Evolutionary conservation across 2,797 vertebrate species (phyloP).

Genomic region (Corythornis leucogaster): DNA sequence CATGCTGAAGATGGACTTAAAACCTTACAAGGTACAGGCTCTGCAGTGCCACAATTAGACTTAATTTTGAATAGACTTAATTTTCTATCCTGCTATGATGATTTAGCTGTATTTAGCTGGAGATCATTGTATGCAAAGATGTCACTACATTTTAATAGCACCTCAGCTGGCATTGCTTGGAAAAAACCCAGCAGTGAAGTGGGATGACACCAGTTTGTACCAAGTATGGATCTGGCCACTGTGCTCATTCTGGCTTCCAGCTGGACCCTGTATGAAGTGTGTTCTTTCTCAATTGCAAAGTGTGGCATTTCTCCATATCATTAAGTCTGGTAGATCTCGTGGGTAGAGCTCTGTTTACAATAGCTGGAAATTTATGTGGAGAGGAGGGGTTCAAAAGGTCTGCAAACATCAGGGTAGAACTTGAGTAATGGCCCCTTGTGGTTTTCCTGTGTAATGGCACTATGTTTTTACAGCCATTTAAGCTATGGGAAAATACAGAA

Average conservation of each 20-base stretch:
- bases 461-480: not conserved
- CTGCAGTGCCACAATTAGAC: not conserved
- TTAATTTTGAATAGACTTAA: not conserved
- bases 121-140: not conserved
- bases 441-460: constrained; percentile 18
- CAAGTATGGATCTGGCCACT: not conserved
- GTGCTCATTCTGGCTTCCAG: not conserved
- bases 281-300: not conserved
- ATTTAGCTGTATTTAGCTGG: not conserved
- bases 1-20: not conserved
- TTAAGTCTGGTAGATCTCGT: not conserved
- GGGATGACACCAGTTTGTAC: not conserved
- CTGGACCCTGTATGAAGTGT: not conserved
- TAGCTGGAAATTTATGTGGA: not conserved
- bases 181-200: not conserved
- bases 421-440: constrained; percentile 34
- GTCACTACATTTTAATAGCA: not conserved
- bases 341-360: not conserved
- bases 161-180: not conserved
- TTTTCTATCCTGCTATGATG: not conserved
- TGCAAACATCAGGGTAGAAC: not conserved
- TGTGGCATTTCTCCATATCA: not conserved
- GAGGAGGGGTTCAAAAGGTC: not conserved
- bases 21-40: fast-evolving
- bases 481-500: not conserved